Base-by-base conservation (phyloP, 2,888 invertebrate species). In the Oscheius sp. region DNA sequence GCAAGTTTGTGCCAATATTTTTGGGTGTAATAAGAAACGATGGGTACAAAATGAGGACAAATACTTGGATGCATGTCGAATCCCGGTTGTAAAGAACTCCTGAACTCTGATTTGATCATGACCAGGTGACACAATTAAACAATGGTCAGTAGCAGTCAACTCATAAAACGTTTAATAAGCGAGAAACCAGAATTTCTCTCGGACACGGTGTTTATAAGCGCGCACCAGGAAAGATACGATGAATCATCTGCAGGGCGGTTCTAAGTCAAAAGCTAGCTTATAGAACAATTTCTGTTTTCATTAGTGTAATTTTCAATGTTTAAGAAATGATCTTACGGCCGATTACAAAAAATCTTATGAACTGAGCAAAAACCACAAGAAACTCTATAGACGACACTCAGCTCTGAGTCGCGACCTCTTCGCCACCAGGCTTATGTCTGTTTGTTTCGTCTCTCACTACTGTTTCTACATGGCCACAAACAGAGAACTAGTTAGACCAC, bases 121-220 rank as follows among this genome's bases (percentile, higher is more conserved):
- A 27, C 59, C 41, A 27, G 59, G 56, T 35, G 13, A 27, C 25
- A 27, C 25, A 13, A 18, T n/a, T 7, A 29, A 29, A 58, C 58
- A 58, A 9, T 58, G 58, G 29, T 27, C 29, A 12, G 27, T 9
- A n/a, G 27, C 56, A 56, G 6, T 18, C 56, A 29, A 35, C 29
- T n/a, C 58, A 58, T 58, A 58, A 58, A 58, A 27, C 58, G 58
- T 58, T 58, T 58, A 58, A 58, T 58, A 58, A 25, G 58, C 58
- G 58, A 29, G 58, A 27, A 58, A 58, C 27, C 58, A 29, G 58
- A 49, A 49, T 35, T 6, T 35, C 35, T 35, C 49, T 18, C 3
- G 49, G 13, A n/a, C 49, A 18, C n/a, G 45, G 45, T 43, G 45
- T n/a, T n/a, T n/a, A n/a, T n/a, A n/a, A n/a, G n/a, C n/a, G n/a